Evolutionary conservation across 2,113 vertebrate species (phyloP).

Genomic region (Microcebus murinus): DNA sequence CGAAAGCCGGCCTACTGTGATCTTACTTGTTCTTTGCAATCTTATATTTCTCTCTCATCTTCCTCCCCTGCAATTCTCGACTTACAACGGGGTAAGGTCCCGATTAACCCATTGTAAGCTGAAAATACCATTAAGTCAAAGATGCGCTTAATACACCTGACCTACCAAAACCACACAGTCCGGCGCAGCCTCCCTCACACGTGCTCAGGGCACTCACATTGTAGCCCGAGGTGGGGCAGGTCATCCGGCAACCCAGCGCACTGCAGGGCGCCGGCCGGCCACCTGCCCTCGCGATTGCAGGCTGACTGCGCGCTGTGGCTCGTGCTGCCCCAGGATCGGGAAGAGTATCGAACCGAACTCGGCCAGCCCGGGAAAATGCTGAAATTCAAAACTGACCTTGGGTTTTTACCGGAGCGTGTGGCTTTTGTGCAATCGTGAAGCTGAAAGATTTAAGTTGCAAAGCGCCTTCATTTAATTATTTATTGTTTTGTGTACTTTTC

Average conservation of each 20-base stretch:
- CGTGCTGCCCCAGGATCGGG: neutral
- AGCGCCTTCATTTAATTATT: neutral
- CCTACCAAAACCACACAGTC: neutral
- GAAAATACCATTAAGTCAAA: neutral
- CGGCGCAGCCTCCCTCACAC: neutral
- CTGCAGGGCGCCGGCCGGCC: accelerated
- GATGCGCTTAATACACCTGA: neutral
- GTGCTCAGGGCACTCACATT: neutral
- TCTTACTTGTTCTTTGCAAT: neutral
- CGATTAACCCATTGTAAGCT: neutral
- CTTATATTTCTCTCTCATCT: neutral
- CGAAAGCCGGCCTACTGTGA: neutral
- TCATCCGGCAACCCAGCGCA: neutral
- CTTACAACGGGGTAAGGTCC: neutral
- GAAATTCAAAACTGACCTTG: neutral
- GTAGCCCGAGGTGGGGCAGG: neutral
- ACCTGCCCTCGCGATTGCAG: neutral
- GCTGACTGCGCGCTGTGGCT: neutral
- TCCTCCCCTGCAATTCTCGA: neutral
- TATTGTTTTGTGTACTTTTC: neutral
- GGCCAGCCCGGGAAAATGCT: neutral
- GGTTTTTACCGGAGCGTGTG: neutral
- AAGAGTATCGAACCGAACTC: neutral
- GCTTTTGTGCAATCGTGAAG: neutral
- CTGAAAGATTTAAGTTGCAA: neutral